A percentile compares a stretch with the other conserved stretches of the same genome.
Evolutionary conservation across 2,888 invertebrate species (phyloP).

Genomic region (Aleiodes alternator): DNA sequence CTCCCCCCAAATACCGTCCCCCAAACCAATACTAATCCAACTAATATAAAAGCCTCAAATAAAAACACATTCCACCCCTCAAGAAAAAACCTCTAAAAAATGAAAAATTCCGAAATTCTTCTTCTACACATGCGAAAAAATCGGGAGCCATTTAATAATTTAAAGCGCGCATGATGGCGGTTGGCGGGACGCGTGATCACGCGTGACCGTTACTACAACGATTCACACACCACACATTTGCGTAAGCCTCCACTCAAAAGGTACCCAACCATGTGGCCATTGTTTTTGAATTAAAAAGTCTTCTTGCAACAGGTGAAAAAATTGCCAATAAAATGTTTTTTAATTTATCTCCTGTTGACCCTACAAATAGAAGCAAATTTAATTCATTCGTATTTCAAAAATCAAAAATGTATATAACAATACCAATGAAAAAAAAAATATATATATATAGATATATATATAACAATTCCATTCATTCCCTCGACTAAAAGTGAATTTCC

Average conservation of each 20-base stretch:
- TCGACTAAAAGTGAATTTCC: too few species aligned
- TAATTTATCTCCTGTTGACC: slow-evolving; percentile 12
- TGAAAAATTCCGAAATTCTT: background rate
- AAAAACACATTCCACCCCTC: background rate
- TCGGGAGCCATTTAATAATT: slow-evolving; percentile 60
- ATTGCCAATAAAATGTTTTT: background rate
- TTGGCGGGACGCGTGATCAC: slow-evolving; percentile 67
- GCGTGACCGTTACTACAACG: slow-evolving; percentile 54
- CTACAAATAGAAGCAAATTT: background rate
- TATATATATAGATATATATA: too few species aligned
- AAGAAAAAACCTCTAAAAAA: background rate
- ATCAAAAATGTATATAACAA: too few species aligned
- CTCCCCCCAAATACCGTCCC: too few species aligned
- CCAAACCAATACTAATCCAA: too few species aligned
- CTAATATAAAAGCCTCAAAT: background rate
- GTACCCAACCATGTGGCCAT: slow-evolving; percentile 13
- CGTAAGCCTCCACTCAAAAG: background rate
- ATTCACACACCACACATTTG: background rate
- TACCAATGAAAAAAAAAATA: too few species aligned
- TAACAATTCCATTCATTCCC: background rate
- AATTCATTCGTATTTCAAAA: background rate
- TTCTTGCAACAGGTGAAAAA: background rate
- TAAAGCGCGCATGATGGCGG: slow-evolving; percentile 71
- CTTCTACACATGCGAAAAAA: background rate
- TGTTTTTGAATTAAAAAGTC: background rate